Evolutionary conservation across 2,113 vertebrate genomes (phyloP).

Genomic region (Arizona elegans): DNA sequence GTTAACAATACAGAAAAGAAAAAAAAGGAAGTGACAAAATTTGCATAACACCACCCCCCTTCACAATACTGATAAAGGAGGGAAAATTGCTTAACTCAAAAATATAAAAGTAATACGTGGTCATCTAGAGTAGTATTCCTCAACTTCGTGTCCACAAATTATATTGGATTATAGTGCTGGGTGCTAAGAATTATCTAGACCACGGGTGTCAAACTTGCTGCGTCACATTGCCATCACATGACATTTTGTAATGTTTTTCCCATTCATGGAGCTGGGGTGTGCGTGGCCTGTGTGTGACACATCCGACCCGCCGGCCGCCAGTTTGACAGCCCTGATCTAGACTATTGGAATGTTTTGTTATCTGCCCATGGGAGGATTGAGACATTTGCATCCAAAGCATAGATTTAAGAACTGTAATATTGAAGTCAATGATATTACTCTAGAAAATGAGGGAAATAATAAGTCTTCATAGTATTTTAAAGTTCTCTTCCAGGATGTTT

Average conservation of each 20-base stretch:
- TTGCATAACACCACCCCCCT: constrained; percentile 17
- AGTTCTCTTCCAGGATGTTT: neutral
- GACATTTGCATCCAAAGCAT: neutral
- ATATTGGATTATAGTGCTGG: neutral
- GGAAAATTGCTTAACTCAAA: neutral
- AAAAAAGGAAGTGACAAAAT: neutral
- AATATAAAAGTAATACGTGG: neutral
- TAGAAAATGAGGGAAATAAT: constrained; percentile 25
- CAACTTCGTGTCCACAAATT: neutral
- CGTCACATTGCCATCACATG: too few relatives aligned
- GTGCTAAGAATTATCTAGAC: neutral
- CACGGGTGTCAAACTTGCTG: too few relatives aligned
- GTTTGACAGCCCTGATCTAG: neutral
- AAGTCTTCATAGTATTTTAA: neutral
- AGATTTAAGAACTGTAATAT: neutral
- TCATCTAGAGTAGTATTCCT: neutral
- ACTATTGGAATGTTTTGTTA: neutral
- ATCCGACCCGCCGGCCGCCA: too few relatives aligned
- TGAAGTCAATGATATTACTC: constrained; percentile 12
- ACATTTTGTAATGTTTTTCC: too few relatives aligned
- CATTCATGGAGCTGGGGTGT: too few relatives aligned
- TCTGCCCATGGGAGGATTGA: neutral
- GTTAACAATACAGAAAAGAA: constrained; percentile 7
- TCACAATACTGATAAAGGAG: constrained; percentile 22
- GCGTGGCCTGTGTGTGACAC: too few relatives aligned